Base-by-base conservation (phyloP, 2,888 invertebrate genomes). In the Amblyjoppa fuscipennis region DNA sequence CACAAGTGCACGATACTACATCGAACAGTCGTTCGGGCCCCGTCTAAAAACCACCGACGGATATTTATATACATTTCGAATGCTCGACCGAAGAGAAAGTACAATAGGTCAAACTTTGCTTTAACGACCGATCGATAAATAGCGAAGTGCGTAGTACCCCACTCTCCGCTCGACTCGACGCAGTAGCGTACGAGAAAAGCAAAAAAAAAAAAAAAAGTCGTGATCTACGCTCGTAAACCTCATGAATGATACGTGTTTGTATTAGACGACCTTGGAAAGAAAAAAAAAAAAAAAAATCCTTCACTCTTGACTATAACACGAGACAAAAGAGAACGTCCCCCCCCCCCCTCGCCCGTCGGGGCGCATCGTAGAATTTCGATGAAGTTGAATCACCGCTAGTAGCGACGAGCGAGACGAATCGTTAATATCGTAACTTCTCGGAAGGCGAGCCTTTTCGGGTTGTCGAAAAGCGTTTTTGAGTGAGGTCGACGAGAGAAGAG, bases 321-420 rank as follows among this genome's bases (percentile, higher is more conserved):
- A n/a, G 66, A 66, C 9, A 41, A 41, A 2, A 11, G 11, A 41
- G 11, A 41, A 41, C 41, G 7, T 6, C 71, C 16, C 5, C 34
- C 49, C 13, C 6, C 16, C 13, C 49, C 13, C 31, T 34, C 31
- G 0, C 25, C 13, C 64, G 9, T 16, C 11, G 13, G n/a, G 6
- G 31, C 74, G 38, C 28, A 31, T 64, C n/a, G 49, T 74, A n/a
- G 28, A 56, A 51, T 64, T 7, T 49, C 34, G 49, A 31, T n/a
- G 25, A 20, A 31, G 76, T 76, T 76, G 64, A 76, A 76, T 66
- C 64, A 76, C n/a, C 53, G 66, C 16, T 49, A 20, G n/a, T 66
- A 20, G 66, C 66, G 34, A 51, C 45, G 45, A 53, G 53, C 76
- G 49, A 53, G 31, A 74, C 28, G 61, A 53, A 76, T 66, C 76